A percentile compares a stretch with the other conserved stretches of the same genome.
Evolutionary conservation across 1,140 invertebrate genomes (phyloP).

Genomic region (Euborellia annulipes): DNA sequence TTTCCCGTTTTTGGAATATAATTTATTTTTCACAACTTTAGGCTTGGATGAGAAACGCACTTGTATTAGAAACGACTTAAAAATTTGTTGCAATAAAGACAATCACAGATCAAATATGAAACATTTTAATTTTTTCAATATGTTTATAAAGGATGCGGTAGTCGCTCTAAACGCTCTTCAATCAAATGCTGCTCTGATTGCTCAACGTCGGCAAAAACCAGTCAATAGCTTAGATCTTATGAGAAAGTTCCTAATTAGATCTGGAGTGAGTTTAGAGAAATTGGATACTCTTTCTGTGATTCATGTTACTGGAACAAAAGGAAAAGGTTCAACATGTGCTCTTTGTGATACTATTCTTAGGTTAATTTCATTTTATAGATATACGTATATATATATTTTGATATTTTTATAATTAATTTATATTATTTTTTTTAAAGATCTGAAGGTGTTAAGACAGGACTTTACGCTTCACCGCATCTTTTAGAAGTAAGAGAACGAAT

Average conservation of each 20-base stretch:
- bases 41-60: too few species aligned
- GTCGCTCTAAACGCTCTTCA: constrained; percentile 47
- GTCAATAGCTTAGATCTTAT: constrained; percentile 25
- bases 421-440: neutral
- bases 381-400: too few species aligned
- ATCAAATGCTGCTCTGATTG: constrained; percentile 43
- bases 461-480: constrained; percentile 93
- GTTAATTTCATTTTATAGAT: constrained; percentile 17
- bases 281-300: constrained; percentile 66
- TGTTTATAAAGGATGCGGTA: constrained; percentile 42
- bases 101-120: too few species aligned
- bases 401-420: neutral
- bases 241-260: constrained; percentile 36
- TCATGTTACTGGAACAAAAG: constrained; percentile 93
- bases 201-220: constrained; percentile 25
- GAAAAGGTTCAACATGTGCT: constrained; percentile 88
- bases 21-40: too few species aligned
- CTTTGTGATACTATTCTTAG: constrained; percentile 81
- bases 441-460: constrained; percentile 80
- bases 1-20: too few species aligned
- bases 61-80: too few species aligned
- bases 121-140: neutral
- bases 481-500: constrained; percentile 86
- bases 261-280: constrained; percentile 43
- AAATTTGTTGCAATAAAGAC: too few species aligned